Evolutionary conservation across 2,797 vertebrate genomes (phyloP), one percentile per base, ranked within the genome.

Genomic region (Crotalus adamanteus): DNA sequence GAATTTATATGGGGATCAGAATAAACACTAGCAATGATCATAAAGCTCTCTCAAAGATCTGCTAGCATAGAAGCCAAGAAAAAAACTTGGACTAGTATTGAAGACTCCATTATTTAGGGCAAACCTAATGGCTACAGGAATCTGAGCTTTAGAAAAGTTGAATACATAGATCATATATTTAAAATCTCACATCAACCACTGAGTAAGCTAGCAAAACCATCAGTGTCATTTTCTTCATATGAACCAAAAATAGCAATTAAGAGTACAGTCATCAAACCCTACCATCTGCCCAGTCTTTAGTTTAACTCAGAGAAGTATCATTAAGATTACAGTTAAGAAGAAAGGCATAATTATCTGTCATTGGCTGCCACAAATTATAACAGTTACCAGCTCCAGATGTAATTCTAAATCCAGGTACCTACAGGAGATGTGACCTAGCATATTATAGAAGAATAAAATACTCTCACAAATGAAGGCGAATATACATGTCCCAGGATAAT

Each of bases 281-380:
- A 16, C n/a, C 86, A 57, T 93, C 92, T 86, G 51, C 28, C 63
- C 93, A 25, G 42, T 90, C 89, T 94, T 93, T 56, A 86, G 83
- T 83, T 94, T 93, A 86, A 94, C 61, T 91, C 73, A 65, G 91
- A 53, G 2, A 28, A 69, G 42, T 89, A 83, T 37, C 87, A 65
- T 89, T 91, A 51, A 89, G 88, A 92, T 92, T 92, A 90, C 6
- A 56, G 60, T 90, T 65, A 86, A 92, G 59, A 86, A 51, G 60
- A 91, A 86, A 90, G 85, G 59, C 26, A 57, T 86, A 89, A 86
- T 91, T 93, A 69, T 53, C 60, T 90, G 88, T 53, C 73, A 92
- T 92, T 90, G 63, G 26, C 42, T 90, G 56, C 59, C 88, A 78
- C 86, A 86, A 65, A 90, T 86, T 92, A 90, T 86, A 86, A 63